Base-by-base conservation (phyloP, 2,888 invertebrate species). In the Luperina nickerlii region DNA sequence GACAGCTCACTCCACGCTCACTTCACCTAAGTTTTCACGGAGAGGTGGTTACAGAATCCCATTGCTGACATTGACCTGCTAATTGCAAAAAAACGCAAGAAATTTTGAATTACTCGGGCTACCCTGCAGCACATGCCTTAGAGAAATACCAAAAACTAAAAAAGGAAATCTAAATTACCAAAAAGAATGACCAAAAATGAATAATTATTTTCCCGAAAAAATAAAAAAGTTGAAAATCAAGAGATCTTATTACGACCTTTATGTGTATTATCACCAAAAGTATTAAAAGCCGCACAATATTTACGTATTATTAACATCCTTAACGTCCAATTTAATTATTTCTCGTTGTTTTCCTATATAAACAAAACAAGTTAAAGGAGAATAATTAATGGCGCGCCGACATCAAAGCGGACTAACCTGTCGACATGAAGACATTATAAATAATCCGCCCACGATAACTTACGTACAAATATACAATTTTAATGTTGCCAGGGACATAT, bases 361-460 rank as follows among this genome's bases (percentile, higher is more conserved):
- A 78, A 83, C 73, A 78, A 83, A 83, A 74, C 71, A 74, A 76
- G 67, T 80, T 71, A 70, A 81, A 76, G 45, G 66, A 67, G 68
- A 83, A 83, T 76, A 81, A 81, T 85, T 69, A 85, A 78, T 85
- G 62, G 72, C n/a, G 38, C 8, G 38, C 73, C 67, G 54, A 81
- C 78, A 82, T 84, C 84, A 84, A 78, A 85, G 74, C 62, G 51
- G 57, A 65, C 81, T 71, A 68, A 77, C 67, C 51, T 75, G 67
- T 72, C 85, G 78, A 78, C 77, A 66, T 72, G 54, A 72, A 68
- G 62, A 74, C 65, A 62, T 72, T 72, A 75, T 69, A 73, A 81
- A 85, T 84, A 81, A 78, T 85, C 66, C 67, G 42, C 77, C 77
- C 62, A 75, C 81, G 72, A 63, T 67, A 27, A 73, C 54, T 69